Evolutionary conservation across 2,797 vertebrate species (phyloP).

Genomic region (Spinibarbus caldwelli): DNA sequence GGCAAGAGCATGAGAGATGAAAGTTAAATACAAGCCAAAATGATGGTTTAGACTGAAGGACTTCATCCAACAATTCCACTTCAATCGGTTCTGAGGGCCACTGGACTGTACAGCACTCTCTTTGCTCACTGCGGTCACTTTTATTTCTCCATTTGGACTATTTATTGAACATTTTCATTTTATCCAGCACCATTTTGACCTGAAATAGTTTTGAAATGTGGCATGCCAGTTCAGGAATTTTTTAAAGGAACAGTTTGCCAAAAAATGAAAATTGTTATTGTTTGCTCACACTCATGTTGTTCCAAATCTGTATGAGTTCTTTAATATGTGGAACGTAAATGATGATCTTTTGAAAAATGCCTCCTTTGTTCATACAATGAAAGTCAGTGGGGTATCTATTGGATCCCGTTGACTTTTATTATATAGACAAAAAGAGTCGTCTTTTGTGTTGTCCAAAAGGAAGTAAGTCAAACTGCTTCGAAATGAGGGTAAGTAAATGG

Average conservation of each 20-base stretch:
- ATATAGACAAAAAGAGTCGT: no score
- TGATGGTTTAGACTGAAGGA: conserved; percentile 26
- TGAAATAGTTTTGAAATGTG: background rate
- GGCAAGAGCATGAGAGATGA: conserved; percentile 13
- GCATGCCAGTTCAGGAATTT: background rate
- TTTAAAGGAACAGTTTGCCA: background rate
- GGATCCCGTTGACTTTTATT: no score
- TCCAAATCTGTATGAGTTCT: background rate
- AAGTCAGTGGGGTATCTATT: background rate
- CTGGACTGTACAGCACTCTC: background rate
- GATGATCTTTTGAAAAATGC: background rate
- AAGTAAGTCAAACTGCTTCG: background rate
- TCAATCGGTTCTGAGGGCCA: conserved; percentile 32
- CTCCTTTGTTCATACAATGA: background rate
- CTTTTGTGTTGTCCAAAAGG: background rate
- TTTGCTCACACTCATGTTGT: background rate
- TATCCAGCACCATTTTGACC: background rate
- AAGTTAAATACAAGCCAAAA: conserved; percentile 31
- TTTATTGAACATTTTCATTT: background rate
- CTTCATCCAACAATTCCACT: conserved; percentile 38
- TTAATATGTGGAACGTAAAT: background rate
- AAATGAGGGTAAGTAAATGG: background rate
- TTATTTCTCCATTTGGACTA: background rate
- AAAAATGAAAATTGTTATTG: no score
- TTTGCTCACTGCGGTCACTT: conserved; percentile 23